Evolutionary conservation across 2,113 vertebrate species (phyloP), one percentile per base, ranked within the genome.

Genomic region (Machaerirhynchus nigripectus): DNA sequence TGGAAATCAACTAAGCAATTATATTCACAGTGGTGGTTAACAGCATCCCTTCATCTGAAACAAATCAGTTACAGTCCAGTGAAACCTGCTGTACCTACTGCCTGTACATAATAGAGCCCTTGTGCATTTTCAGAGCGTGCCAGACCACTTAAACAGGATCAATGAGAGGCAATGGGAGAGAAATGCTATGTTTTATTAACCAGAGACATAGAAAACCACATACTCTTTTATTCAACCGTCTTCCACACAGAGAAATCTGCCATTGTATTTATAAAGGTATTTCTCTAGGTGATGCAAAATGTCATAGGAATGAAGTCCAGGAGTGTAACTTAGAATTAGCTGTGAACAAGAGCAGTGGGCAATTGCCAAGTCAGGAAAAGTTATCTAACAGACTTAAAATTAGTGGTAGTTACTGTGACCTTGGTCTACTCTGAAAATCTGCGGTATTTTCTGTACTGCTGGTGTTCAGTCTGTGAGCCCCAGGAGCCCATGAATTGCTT

Each of bases 51-150:
- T 97, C 94, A 75, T 95, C 95, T 94, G 94, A 95, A 95, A 96
- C 93, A 95, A 97, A 96, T 96, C 95, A 92, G 91, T 96, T 97
- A 95, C 93, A 97, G 95, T 89, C 91, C 96, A 95, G 81, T 95
- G 95, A 94, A 96, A 97, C 87, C 93, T 94, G 96, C 78, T 89
- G 87, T 87, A 95, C 95, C 95, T 95, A 84, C 69, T 61, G 84
- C 15, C 2, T 52, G 49, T 64, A 71, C 81, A 97, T 92, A 97
- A 96, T 94, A 65, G 74, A 87, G 40, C 84, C 67, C 93, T 95
- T 95, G 91, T 87, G 74, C 31, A 17, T 94, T 93, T 92, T 64
- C 65, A 84, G 77, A 95, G 84, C 0, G 2, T 84, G 74, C 93
- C 89, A 75, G 69, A 84, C 68, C 81, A 69, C 89, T 95, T 93